A percentile compares a stretch with the other conserved stretches of the same genome.
phyloP scores from a whole-genome alignment of 2,113 vertebrate genomes.

The Prinia subflava region DNA sequence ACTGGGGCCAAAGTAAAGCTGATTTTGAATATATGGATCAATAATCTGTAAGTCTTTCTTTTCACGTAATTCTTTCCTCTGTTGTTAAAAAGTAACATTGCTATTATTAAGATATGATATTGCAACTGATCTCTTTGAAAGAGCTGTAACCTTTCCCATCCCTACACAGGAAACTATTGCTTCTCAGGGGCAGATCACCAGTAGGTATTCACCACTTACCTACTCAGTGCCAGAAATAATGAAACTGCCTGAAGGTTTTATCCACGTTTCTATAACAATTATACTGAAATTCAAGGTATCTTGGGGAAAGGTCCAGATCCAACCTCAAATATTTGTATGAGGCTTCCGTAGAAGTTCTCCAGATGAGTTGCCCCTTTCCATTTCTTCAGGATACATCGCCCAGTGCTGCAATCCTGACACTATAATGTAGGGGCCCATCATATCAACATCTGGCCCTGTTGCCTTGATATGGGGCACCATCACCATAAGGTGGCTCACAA shows the following conservation, averaged over 20 bases:
- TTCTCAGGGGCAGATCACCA: background rate
- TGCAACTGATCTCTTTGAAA: background rate
- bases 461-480: background rate
- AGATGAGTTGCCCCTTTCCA: background rate
- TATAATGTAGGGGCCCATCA: background rate
- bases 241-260: background rate
- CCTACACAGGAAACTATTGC: background rate
- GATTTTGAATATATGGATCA: background rate
- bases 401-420: background rate
- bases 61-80: background rate
- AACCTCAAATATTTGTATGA: background rate
- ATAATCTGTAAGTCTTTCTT: background rate
- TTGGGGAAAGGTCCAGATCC: background rate
- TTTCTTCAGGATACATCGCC: background rate
- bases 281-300: background rate
- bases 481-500: background rate
- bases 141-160: background rate
- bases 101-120: background rate
- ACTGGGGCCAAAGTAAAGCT: background rate
- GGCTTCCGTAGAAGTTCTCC: background rate
- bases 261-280: background rate
- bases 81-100: background rate
- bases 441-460: background rate
- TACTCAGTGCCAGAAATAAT: background rate
- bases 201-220: background rate